phyloP scores from a whole-genome alignment of 1,140 invertebrate genomes.

The Dolichoris vasculosae region DNA sequence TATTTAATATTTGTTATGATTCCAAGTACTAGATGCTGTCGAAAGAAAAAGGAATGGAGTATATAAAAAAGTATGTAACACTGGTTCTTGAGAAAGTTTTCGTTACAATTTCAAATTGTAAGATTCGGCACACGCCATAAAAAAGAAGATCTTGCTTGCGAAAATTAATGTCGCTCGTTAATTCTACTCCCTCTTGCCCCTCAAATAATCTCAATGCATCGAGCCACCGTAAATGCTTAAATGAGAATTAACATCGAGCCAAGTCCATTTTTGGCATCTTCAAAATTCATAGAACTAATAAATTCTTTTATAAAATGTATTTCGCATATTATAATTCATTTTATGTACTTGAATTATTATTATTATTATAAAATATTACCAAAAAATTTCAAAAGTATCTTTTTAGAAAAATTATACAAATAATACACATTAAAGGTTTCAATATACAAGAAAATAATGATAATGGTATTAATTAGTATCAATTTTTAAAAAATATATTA shows the following conservation, averaged over 20 bases:
- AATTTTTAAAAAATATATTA: too few relatives aligned
- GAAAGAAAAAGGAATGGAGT: background rate
- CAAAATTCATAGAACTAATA: background rate
- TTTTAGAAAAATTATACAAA: too few relatives aligned
- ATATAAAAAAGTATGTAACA: slow-evolving; percentile 22
- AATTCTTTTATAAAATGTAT: background rate
- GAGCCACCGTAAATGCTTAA: background rate
- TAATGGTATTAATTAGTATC: too few relatives aligned
- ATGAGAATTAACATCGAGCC: background rate
- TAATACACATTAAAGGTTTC: too few relatives aligned
- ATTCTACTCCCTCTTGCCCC: background rate
- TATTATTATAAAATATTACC: background rate
- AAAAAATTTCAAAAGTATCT: too few relatives aligned
- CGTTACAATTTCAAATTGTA: slow-evolving; percentile 13
- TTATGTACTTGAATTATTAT: background rate
- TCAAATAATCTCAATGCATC: background rate
- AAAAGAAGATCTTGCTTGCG: slow-evolving; percentile 15
- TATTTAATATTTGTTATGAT: background rate
- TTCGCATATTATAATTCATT: background rate
- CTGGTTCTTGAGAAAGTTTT: slow-evolving; percentile 48
- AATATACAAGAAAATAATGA: too few relatives aligned
- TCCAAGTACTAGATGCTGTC: too few relatives aligned
- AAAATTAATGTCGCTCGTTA: slow-evolving; percentile 42
- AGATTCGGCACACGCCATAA: slow-evolving; percentile 15
- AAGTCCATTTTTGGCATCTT: slow-evolving; percentile 6